Evolutionary conservation across 2,888 invertebrate species (phyloP).

Genomic region (Ochropleura leucogaster): DNA sequence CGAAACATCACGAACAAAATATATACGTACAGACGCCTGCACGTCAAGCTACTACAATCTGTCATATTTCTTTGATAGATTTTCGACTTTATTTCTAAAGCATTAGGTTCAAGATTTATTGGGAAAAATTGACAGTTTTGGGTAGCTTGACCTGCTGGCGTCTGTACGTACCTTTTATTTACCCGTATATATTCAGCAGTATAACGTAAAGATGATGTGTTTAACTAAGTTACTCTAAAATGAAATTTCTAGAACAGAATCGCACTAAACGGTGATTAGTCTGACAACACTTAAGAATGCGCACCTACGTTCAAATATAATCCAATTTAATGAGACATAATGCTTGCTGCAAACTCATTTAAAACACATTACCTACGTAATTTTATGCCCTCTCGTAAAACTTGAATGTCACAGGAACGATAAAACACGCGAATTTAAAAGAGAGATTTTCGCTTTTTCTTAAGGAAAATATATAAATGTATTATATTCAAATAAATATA

Average conservation of each 20-base stretch:
- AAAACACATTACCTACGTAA: constrained; percentile 53
- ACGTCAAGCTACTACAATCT: too few species aligned
- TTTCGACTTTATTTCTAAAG: too few species aligned
- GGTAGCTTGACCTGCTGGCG: too few species aligned
- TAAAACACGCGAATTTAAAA: constrained; percentile 42
- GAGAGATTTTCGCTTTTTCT: constrained; percentile 26
- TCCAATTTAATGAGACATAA: constrained; percentile 54
- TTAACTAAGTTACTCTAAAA: constrained; percentile 23
- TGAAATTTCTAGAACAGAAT: constrained; percentile 44
- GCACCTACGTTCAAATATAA: constrained; percentile 56
- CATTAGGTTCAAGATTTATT: too few species aligned
- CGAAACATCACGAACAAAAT: too few species aligned
- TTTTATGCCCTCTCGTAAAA: constrained; percentile 59
- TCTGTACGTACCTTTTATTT: too few species aligned
- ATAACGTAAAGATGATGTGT: neutral
- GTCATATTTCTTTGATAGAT: too few species aligned
- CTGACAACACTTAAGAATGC: constrained; percentile 32
- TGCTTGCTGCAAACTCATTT: constrained; percentile 54
- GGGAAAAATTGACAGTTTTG: too few species aligned
- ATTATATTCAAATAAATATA: neutral
- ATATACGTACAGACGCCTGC: too few species aligned
- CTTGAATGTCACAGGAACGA: constrained; percentile 52
- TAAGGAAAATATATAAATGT: neutral
- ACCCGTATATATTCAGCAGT: neutral
- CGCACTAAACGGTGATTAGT: constrained; percentile 40